A percentile compares a stretch with the other conserved stretches of the same genome.
Conservation (phyloP, 2,888 invertebrate genomes). For the Hipparchia sbordonii region DNA sequence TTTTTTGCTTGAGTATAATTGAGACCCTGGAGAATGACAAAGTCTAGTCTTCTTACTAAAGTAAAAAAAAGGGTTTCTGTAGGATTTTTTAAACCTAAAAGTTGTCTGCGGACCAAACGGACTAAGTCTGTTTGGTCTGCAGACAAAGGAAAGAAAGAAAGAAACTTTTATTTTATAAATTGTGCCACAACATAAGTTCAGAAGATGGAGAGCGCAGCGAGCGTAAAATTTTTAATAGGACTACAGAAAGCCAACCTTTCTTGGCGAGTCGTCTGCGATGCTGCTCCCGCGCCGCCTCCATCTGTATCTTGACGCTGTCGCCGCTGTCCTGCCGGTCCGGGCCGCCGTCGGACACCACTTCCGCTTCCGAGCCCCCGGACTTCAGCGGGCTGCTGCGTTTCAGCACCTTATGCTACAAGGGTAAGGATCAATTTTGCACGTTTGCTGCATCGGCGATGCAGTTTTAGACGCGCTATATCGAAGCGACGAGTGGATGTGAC, state of each 20-base stretch:
- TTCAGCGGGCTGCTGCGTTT: conserved; percentile 69
- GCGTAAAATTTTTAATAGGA: neutral
- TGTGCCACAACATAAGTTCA: neutral
- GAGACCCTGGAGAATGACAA: no score
- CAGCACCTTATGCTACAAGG: conserved; percentile 65
- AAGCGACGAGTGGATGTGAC: no score
- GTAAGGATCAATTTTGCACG: conserved; percentile 20
- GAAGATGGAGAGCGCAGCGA: neutral
- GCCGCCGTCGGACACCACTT: conserved; percentile 59
- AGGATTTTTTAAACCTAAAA: neutral
- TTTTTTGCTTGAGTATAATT: no score
- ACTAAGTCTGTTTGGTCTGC: neutral
- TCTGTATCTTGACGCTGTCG: conserved; percentile 73
- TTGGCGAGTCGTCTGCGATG: conserved; percentile 71
- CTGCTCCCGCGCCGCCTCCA: conserved; percentile 76
- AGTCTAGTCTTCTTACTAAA: no score
- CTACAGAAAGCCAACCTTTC: conserved; percentile 58
- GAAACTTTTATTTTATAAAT: no score
- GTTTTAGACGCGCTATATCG: neutral
- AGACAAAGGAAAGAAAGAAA: no score
- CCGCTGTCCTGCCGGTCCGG: conserved; percentile 59
- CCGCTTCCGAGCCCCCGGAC: conserved; percentile 70
- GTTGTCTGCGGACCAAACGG: no score
- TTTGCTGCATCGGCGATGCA: neutral
- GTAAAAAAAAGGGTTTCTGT: neutral